Conservation (phyloP, 2,113 vertebrate species). For the Mus musculus region DNA sequence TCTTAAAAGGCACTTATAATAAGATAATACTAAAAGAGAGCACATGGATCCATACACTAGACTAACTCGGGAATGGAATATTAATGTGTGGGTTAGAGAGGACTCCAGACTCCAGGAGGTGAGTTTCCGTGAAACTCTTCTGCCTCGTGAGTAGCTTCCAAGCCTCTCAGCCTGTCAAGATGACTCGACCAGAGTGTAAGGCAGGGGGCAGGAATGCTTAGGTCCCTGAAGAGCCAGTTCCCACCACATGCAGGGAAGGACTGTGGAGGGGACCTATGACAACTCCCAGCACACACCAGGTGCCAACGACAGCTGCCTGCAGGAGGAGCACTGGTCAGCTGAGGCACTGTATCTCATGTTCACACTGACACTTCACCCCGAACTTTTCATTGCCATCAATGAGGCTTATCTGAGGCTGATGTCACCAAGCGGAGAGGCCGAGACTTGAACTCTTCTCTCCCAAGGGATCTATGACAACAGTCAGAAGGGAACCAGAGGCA, state of each 20-base stretch:
- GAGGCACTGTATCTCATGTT: neutral
- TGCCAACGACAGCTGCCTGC: neutral
- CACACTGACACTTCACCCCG: neutral
- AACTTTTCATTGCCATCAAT: neutral
- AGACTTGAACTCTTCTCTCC: neutral
- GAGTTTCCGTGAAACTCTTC: no score
- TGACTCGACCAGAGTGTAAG: no score
- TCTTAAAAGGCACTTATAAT: no score
- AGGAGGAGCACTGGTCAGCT: neutral
- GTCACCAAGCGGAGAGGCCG: neutral
- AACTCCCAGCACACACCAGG: neutral
- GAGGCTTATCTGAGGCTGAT: neutral
- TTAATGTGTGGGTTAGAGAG: no score
- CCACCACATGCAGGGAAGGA: neutral
- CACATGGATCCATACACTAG: no score
- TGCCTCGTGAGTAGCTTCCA: no score
- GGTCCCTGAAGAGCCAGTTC: neutral
- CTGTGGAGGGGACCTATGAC: neutral
- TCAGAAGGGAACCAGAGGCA: neutral
- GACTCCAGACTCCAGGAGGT: no score
- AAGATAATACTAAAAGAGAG: no score
- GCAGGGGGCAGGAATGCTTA: neutral
- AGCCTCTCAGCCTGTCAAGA: no score
- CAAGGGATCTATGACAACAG: neutral
- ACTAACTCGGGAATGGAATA: no score